phyloP scores from a whole-genome alignment of 1,140 invertebrate genomes.

The Macrostomum lignano region DNA sequence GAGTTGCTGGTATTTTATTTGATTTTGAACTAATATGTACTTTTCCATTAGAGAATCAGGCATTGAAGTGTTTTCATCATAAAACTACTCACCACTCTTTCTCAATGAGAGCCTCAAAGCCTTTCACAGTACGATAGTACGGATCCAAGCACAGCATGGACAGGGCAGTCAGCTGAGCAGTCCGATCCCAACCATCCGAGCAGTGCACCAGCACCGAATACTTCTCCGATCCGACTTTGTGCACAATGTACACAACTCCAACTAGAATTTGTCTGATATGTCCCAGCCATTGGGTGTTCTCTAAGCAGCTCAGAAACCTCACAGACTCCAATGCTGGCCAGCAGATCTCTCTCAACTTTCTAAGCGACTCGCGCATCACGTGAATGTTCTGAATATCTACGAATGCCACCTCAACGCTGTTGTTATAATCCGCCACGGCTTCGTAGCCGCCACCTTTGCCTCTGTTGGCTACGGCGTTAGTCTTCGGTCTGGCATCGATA shows the following conservation, averaged over 20 bases:
- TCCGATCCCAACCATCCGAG: constrained; percentile 95
- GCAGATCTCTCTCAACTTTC: constrained; percentile 79
- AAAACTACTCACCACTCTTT: constrained; percentile 7
- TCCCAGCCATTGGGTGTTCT: constrained; percentile 81
- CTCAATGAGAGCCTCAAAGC: constrained; percentile 37
- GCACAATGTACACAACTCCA: constrained; percentile 68
- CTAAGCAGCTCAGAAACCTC: constrained; percentile 59
- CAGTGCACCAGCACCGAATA: constrained; percentile 92
- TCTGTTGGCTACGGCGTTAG: constrained; percentile 91
- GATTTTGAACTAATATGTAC: no score
- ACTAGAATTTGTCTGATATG: constrained; percentile 70
- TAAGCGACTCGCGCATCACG: constrained; percentile 68
- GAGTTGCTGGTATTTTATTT: no score
- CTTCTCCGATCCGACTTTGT: constrained; percentile 85
- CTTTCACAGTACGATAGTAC: constrained; percentile 54
- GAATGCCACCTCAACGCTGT: constrained; percentile 77
- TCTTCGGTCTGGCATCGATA: constrained; percentile 73
- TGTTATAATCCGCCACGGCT: constrained; percentile 49
- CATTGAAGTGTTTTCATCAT: no score
- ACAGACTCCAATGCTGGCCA: constrained; percentile 78
- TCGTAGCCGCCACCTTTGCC: constrained; percentile 87
- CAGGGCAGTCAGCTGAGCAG: constrained; percentile 38
- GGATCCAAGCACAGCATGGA: constrained; percentile 53
- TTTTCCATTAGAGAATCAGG: no score
- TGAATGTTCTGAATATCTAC: constrained; percentile 97